phyloP scores from a whole-genome alignment of 2,797 vertebrate species.

The Acridotheres tristis region DNA sequence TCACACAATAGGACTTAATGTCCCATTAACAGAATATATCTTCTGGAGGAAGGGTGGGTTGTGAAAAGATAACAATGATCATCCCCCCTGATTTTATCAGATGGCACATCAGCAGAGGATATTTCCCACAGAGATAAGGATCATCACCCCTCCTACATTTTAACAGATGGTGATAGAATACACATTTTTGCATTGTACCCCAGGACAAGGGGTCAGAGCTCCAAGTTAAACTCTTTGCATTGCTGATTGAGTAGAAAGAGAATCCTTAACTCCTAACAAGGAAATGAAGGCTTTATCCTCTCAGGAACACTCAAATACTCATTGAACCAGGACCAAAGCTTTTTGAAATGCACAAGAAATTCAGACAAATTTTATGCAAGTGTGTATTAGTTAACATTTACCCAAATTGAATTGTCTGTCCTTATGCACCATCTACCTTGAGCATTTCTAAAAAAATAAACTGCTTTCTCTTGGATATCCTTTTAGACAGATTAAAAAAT shows the following conservation, averaged over 20 bases:
- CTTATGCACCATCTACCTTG: background rate
- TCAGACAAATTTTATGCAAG: background rate
- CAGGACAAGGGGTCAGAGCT: background rate
- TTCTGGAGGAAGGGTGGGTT: too few relatives aligned
- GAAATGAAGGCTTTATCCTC: background rate
- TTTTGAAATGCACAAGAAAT: background rate
- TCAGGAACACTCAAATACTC: background rate
- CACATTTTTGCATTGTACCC: too few relatives aligned
- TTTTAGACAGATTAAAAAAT: background rate
- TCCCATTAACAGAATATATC: too few relatives aligned
- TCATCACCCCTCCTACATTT: too few relatives aligned
- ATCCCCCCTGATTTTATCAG: too few relatives aligned
- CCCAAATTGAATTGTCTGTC: background rate
- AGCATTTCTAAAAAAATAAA: background rate
- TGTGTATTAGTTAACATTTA: background rate
- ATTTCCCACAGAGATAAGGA: too few relatives aligned
- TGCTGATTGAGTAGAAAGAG: background rate
- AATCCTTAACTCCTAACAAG: background rate
- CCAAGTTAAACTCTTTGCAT: background rate
- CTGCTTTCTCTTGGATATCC: background rate
- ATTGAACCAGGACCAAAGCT: background rate
- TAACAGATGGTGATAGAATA: too few relatives aligned
- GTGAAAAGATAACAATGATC: too few relatives aligned
- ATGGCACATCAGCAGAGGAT: too few relatives aligned
- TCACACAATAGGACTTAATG: too few relatives aligned